Percentiles rank a stretch among this genome's conserved stretches.
phyloP scores from a whole-genome alignment of 92 coral and sea anemone species.

The Porites lobata region DNA sequence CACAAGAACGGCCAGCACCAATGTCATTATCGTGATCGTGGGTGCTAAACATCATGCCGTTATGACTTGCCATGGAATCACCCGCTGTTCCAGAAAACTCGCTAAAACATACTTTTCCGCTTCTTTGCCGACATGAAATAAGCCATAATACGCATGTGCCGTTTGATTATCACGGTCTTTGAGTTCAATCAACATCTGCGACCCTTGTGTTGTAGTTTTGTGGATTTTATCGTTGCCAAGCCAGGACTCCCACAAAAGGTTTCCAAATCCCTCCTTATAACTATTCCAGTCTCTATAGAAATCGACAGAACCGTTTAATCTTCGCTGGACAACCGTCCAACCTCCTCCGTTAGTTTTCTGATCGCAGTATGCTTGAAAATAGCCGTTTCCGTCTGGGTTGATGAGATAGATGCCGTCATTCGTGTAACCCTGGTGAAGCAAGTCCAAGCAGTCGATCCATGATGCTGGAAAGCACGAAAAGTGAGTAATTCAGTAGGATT shows the following conservation, averaged over 20 bases:
- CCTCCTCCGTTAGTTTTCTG: conserved; percentile 83
- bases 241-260: conserved; percentile 68
- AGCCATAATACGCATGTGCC: conserved; percentile 55
- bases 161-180: conserved; percentile 25
- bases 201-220: conserved; percentile 22
- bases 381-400: conserved; percentile 44
- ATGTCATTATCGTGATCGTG: conserved; percentile 60
- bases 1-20: background rate
- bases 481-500: too few relatives aligned
- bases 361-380: conserved; percentile 60
- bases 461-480: background rate
- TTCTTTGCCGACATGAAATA: conserved; percentile 38
- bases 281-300: conserved; percentile 57
- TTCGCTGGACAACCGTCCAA: conserved; percentile 70
- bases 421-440: conserved; percentile 67
- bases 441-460: conserved; percentile 76
- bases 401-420: conserved; percentile 50
- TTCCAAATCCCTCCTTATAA: conserved; percentile 74
- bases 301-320: conserved; percentile 61
- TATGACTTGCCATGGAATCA: conserved; percentile 50
- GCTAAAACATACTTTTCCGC: conserved; percentile 11
- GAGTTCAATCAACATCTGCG: conserved; percentile 56
- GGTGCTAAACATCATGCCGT: conserved; percentile 60
- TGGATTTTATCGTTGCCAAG: conserved; percentile 73
- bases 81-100: conserved; percentile 64